Evolutionary conservation across 2,888 invertebrate genomes (phyloP).

Genomic region (Biston stratarius): DNA sequence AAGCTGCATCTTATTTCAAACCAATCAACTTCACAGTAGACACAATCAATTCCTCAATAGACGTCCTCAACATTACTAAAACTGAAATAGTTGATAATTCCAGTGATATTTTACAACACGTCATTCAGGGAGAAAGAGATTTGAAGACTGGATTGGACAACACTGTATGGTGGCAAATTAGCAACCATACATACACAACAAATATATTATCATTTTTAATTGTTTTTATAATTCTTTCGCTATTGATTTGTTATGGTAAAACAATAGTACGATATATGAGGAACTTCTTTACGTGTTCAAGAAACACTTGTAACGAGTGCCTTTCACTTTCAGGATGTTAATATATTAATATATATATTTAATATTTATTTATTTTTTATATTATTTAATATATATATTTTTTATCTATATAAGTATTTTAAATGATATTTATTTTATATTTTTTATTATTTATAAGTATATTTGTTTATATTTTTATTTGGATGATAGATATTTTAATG

Average conservation of each 20-base stretch:
- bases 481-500: no score
- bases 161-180: background rate
- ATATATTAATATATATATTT: no score
- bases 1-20: background rate
- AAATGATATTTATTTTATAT: no score
- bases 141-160: conserved; percentile 2
- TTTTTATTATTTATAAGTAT: no score
- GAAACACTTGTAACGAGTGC: no score
- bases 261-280: background rate
- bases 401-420: no score
- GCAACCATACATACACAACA: background rate
- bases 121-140: background rate
- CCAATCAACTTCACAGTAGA: conserved; percentile 1
- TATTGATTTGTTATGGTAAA: conserved; percentile 2
- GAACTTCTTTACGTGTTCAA: background rate
- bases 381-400: no score
- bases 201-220: background rate
- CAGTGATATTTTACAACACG: background rate
- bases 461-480: no score
- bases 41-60: background rate
- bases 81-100: background rate
- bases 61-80: background rate
- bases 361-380: no score
- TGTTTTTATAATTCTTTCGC: background rate
- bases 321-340: no score